Conservation (phyloP, 2,797 vertebrate genomes). For the Forpus xanthops region DNA sequence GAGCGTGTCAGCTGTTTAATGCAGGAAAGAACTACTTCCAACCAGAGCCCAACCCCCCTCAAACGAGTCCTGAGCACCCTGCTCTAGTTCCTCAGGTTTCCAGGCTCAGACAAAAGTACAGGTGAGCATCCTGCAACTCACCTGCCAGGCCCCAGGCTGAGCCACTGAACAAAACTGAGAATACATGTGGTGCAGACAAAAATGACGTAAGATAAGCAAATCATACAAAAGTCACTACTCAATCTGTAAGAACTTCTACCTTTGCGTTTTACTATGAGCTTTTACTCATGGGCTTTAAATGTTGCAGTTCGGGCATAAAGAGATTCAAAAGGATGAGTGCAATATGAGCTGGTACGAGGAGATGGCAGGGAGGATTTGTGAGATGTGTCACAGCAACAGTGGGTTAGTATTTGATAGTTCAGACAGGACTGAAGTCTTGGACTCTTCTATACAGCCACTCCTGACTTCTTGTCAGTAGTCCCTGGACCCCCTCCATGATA, state of each 20-base stretch:
- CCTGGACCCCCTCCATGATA: not conserved
- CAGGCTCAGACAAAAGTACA: not conserved
- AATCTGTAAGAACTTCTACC: not conserved
- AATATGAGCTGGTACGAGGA: not conserved
- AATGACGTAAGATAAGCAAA: not conserved
- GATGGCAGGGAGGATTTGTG: not conserved
- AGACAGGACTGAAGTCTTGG: not conserved
- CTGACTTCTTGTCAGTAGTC: not conserved
- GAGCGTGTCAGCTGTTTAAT: not conserved
- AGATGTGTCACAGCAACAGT: not conserved
- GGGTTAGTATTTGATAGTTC: not conserved
- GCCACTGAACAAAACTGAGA: not conserved
- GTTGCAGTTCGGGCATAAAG: not conserved
- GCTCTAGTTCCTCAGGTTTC: not conserved
- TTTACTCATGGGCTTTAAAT: not conserved
- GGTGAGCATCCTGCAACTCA: not conserved
- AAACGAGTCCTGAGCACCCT: not conserved
- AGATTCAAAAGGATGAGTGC: not conserved
- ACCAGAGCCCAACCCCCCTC: not conserved
- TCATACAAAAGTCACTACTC: not conserved
- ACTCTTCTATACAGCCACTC: not conserved
- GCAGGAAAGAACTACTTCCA: not conserved
- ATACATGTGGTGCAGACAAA: not conserved
- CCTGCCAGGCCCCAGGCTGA: not conserved
- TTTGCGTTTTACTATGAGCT: not conserved